Evolutionary conservation across 2,888 invertebrate genomes (phyloP), one percentile per base, ranked within the genome.

Genomic region (Epinotia brunnichana): DNA sequence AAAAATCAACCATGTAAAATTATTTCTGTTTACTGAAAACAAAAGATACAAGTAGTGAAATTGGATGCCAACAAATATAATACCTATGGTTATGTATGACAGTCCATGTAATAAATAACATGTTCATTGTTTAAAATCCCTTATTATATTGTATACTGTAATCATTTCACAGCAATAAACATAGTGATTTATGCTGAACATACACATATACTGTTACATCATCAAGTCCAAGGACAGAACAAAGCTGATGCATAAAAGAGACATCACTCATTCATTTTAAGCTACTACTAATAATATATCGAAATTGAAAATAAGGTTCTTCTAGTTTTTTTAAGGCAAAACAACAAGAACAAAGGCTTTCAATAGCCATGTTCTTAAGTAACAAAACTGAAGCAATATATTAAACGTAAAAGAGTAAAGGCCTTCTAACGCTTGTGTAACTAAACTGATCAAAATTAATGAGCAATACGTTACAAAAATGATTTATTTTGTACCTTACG

Each of bases 401-500:
- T 74, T 76, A 78, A 80, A 81, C n/a, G 68, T 77, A 75, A 78
- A 74, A 74, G 73, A 79, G 74, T 67, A 19, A 21, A 41, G 51
- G 24, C 63, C 56, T 63, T 39, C 63, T 59, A 51, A 73, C 10
- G 57, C 41, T 21, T 69, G 57, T 61, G 66, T 59, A 59, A 69
- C 69, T 35, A 73, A 70, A 76, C 63, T 75, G 80, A 80, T 78
- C 79, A 79, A 79, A 81, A 73, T 75, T 79, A 79, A 74, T 77
- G 76, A 77, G 78, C 74, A 76, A 76, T 79, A 82, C 76, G 77
- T 76, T 82, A 84, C 78, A 80, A 81, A 83, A 87, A 86, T 85
- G 83, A 81, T 85, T 86, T 85, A 87, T 86, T 88, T 87, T 86
- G 87, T 91, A 92, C 92, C 91, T 92, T 90, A 93, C 91, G 89